A percentile compares a stretch with the other conserved stretches of the same genome.
These are phyloP conservation scores for Brachylomia viminalis DNA, from an alignment of 2,888 invertebrate species.

Conservation along the genomic window DNA sequence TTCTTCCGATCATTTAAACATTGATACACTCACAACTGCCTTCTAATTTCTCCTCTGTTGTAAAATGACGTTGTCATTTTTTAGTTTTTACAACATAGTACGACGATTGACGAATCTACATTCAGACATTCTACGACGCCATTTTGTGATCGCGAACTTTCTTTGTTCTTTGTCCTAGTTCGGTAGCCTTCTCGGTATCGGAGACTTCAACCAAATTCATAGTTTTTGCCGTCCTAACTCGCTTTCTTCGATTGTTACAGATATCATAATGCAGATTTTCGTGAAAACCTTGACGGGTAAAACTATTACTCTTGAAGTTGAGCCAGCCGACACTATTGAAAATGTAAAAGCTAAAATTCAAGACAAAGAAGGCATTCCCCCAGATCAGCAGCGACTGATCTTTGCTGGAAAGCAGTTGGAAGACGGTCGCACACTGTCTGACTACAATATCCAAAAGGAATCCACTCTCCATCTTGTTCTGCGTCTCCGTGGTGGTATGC, in stretches of 20 bases:
- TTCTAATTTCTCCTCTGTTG: neutral
- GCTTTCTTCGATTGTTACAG: slow-evolving; percentile 76
- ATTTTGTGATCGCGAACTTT: slow-evolving; percentile 86
- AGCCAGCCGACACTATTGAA: slow-evolving; percentile 82
- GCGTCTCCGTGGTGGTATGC: slow-evolving; percentile 83
- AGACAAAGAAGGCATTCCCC: slow-evolving; percentile 83
- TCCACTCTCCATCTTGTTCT: slow-evolving; percentile 81
- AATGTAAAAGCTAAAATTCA: slow-evolving; percentile 84
- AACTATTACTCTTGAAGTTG: slow-evolving; percentile 81
- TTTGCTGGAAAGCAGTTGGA: slow-evolving; percentile 83
- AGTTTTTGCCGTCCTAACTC: slow-evolving; percentile 67
- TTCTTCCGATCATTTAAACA: neutral
- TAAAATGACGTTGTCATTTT: slow-evolving; percentile 65
- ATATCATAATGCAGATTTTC: slow-evolving; percentile 82
- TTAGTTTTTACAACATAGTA: slow-evolving; percentile 20
- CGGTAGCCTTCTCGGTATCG: slow-evolving; percentile 48
- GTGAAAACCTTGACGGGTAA: slow-evolving; percentile 91
- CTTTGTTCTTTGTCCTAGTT: slow-evolving; percentile 81
- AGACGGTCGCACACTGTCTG: slow-evolving; percentile 81
- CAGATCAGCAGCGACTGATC: slow-evolving; percentile 82
- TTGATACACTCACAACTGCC: neutral
- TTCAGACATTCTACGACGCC: slow-evolving; percentile 75
- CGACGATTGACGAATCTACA: neutral
- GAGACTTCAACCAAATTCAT: slow-evolving; percentile 69
- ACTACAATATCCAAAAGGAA: slow-evolving; percentile 84